Conservation (phyloP, 2,888 invertebrate genomes). For the Podabrus alpinus region DNA sequence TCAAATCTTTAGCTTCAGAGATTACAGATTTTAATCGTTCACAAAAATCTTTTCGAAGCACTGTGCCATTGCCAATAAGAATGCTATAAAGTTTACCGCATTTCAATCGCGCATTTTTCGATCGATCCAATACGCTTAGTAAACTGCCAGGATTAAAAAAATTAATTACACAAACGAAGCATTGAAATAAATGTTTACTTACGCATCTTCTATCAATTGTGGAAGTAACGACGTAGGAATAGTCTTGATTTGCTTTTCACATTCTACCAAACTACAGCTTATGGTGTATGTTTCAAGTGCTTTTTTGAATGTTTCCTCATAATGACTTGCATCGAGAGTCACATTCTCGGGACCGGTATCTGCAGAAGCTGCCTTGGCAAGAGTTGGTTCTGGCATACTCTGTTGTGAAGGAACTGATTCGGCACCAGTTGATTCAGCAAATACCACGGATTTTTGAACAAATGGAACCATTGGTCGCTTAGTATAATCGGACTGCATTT, state of each 20-base stretch:
- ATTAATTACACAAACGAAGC: neutral
- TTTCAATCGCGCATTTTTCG: constrained; percentile 52
- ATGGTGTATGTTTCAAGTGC: constrained; percentile 50
- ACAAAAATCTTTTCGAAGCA: constrained; percentile 57
- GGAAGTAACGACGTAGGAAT: constrained; percentile 42
- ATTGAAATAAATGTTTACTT: constrained; percentile 19
- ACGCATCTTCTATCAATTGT: constrained; percentile 47
- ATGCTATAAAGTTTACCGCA: constrained; percentile 60
- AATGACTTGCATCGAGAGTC: constrained; percentile 26
- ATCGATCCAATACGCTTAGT: constrained; percentile 53
- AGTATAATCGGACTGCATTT: neutral
- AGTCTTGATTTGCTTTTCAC: constrained; percentile 45
- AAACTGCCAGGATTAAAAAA: neutral
- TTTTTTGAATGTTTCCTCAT: constrained; percentile 42
- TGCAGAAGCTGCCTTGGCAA: neutral
- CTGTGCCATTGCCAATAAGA: constrained; percentile 56
- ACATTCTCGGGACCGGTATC: constrained; percentile 1
- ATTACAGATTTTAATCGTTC: constrained; percentile 67
- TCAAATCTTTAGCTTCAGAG: constrained; percentile 70
- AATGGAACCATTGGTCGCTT: neutral
- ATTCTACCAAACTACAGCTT: constrained; percentile 47
- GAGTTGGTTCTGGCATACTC: constrained; percentile 5
- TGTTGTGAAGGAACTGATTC: neutral
- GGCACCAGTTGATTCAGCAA: constrained; percentile 9
- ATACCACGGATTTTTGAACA: constrained; percentile 7